phyloP scores from a whole-genome alignment of 2,113 vertebrate species.

The Melanerpes formicivorus region DNA sequence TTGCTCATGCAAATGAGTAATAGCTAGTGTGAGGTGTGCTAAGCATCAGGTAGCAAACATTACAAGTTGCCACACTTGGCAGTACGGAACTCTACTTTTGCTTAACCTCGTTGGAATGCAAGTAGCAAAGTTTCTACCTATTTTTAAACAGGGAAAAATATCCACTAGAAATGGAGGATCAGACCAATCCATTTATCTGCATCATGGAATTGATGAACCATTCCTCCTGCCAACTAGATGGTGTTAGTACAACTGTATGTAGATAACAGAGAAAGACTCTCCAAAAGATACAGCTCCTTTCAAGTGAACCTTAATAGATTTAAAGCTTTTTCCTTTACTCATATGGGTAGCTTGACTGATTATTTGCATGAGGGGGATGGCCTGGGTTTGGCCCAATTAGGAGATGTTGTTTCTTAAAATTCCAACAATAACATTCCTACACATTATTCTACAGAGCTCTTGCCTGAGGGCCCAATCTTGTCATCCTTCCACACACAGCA shows the following conservation, averaged over 20 bases:
- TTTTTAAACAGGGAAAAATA: not conserved
- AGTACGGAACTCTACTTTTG: not conserved
- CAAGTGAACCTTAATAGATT: not conserved
- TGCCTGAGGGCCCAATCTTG: slow-evolving; percentile 66
- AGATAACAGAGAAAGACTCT: not conserved
- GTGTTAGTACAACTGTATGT: not conserved
- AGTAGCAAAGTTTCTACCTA: not conserved
- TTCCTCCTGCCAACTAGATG: not conserved
- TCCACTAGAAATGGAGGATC: not conserved
- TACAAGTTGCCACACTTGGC: not conserved
- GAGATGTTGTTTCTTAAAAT: slow-evolving; percentile 44
- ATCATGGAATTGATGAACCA: not conserved
- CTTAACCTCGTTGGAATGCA: not conserved
- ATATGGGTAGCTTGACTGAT: not conserved
- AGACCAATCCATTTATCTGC: slow-evolving; percentile 9
- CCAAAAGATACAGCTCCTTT: not conserved
- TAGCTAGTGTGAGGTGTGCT: not conserved
- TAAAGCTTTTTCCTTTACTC: not conserved
- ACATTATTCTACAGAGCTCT: slow-evolving; percentile 56
- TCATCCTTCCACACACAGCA: slow-evolving; percentile 67
- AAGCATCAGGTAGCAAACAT: not conserved
- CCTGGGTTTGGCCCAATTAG: slow-evolving; percentile 38
- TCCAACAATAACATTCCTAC: slow-evolving; percentile 54
- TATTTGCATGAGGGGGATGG: not conserved
- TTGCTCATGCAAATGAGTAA: not conserved